A percentile compares a stretch with the other conserved stretches of the same genome.
phyloP scores from a whole-genome alignment of 2,797 vertebrate genomes.

The Dallia pectoralis region DNA sequence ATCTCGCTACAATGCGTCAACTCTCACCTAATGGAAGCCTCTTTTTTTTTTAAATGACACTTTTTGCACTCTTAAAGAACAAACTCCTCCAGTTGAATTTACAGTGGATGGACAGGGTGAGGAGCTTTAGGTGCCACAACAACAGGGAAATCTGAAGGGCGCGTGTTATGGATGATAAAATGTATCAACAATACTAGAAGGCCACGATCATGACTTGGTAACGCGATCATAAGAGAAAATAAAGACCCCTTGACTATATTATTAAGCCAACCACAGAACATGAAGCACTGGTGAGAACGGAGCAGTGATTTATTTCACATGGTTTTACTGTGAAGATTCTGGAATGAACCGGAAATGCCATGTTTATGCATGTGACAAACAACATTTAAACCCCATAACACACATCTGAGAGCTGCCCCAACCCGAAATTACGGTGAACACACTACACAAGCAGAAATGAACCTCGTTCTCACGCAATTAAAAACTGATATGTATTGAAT shows the following conservation, averaged over 20 bases:
- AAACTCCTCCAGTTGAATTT: slow-evolving; percentile 68
- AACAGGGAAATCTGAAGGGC: slow-evolving; percentile 45
- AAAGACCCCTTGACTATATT: slow-evolving; percentile 35
- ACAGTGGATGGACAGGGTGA: slow-evolving; percentile 77
- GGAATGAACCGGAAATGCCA: slow-evolving; percentile 38
- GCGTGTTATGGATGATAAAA: slow-evolving; percentile 59
- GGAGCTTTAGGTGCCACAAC: slow-evolving; percentile 63
- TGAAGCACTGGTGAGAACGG: slow-evolving; percentile 44
- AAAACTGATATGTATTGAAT: slow-evolving; percentile 65
- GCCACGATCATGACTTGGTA: slow-evolving; percentile 76
- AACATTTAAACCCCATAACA: slow-evolving; percentile 14
- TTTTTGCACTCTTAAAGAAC: slow-evolving; percentile 70
- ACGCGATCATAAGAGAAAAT: slow-evolving; percentile 45
- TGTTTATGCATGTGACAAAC: slow-evolving; percentile 49
- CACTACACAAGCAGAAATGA: slow-evolving; percentile 38
- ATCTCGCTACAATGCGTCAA: slow-evolving; percentile 82
- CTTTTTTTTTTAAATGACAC: slow-evolving; percentile 29
- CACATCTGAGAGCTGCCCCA: slow-evolving; percentile 19
- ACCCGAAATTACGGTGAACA: slow-evolving; percentile 15
- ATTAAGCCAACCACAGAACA: slow-evolving; percentile 32
- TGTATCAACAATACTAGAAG: slow-evolving; percentile 78
- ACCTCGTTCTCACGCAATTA: slow-evolving; percentile 27
- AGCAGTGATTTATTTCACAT: slow-evolving; percentile 40
- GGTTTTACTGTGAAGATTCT: slow-evolving; percentile 39
- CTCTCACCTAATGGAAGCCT: slow-evolving; percentile 78